Conservation (phyloP, 2,113 vertebrate genomes). For the Pygoscelis antarcticus region DNA sequence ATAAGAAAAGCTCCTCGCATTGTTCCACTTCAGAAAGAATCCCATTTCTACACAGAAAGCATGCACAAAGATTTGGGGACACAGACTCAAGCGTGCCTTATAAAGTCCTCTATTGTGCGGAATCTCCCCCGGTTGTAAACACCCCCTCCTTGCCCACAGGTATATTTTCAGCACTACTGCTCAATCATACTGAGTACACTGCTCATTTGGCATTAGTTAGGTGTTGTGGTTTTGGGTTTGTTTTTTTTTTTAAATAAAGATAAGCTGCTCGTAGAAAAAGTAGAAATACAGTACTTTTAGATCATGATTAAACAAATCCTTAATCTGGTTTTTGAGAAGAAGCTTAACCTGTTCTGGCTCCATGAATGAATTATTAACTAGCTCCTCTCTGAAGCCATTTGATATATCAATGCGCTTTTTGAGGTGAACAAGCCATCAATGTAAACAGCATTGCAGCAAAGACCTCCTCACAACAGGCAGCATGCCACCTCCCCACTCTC, state of each 20-base stretch:
- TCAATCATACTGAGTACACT: not conserved
- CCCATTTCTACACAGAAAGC: rapidly evolving
- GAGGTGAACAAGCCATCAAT: not conserved
- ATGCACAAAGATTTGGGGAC: not conserved
- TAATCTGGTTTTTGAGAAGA: not conserved
- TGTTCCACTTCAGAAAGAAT: not conserved
- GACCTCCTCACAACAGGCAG: not conserved
- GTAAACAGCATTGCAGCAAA: not conserved
- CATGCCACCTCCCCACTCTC: not conserved
- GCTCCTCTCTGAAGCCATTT: not conserved
- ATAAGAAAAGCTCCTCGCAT: not conserved
- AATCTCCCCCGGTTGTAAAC: not conserved
- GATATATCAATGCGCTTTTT: not conserved
- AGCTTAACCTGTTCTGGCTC: not conserved
- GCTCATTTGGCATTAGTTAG: not conserved
- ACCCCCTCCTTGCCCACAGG: not conserved
- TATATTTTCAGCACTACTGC: not conserved
- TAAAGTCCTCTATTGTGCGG: not conserved
- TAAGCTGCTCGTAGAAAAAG: not conserved
- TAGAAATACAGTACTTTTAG: not conserved
- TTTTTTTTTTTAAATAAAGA: not conserved
- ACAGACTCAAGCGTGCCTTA: not conserved
- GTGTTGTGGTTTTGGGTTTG: not conserved
- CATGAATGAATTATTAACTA: not conserved
- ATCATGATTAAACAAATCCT: not conserved